These are phyloP conservation scores for Gymnodraco acuticeps DNA, from an alignment of 2,797 vertebrate genomes.

Conservation along the genomic window DNA sequence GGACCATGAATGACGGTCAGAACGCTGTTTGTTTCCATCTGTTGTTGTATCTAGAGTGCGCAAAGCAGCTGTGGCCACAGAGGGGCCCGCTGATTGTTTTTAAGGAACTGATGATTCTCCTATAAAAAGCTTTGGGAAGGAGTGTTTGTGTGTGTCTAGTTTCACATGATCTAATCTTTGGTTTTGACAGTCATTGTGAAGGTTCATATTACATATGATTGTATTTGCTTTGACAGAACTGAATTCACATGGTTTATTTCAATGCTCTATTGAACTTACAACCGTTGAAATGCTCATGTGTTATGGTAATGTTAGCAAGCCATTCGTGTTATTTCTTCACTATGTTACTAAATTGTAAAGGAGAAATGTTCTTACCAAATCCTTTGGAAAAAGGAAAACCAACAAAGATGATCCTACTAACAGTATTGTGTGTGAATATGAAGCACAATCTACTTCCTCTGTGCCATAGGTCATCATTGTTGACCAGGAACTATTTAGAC, in stretches of 20 bases:
- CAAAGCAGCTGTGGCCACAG: slow-evolving; percentile 31
- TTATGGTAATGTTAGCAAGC: background rate
- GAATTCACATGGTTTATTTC: background rate
- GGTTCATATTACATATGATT: background rate
- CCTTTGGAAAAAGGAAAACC: background rate
- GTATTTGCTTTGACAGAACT: background rate
- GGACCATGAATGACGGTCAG: background rate
- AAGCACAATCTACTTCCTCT: background rate
- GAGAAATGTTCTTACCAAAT: background rate
- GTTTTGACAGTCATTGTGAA: slow-evolving; percentile 1
- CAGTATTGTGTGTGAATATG: background rate
- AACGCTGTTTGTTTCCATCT: slow-evolving; percentile 25
- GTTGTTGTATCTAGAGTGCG: background rate
- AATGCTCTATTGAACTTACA: background rate
- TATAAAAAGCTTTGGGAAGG: background rate
- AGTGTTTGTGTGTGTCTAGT: background rate
- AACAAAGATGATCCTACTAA: background rate
- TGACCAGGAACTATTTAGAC: background rate
- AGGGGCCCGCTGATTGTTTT: background rate
- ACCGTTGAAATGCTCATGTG: background rate
- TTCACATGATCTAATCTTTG: slow-evolving; percentile 7
- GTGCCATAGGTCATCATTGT: background rate
- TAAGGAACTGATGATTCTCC: slow-evolving; percentile 21
- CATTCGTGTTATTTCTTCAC: background rate
- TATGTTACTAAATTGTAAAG: background rate